Evolutionary conservation across 2,797 vertebrate species (phyloP).

Genomic region (Microctenopoma stevenorrisi): DNA sequence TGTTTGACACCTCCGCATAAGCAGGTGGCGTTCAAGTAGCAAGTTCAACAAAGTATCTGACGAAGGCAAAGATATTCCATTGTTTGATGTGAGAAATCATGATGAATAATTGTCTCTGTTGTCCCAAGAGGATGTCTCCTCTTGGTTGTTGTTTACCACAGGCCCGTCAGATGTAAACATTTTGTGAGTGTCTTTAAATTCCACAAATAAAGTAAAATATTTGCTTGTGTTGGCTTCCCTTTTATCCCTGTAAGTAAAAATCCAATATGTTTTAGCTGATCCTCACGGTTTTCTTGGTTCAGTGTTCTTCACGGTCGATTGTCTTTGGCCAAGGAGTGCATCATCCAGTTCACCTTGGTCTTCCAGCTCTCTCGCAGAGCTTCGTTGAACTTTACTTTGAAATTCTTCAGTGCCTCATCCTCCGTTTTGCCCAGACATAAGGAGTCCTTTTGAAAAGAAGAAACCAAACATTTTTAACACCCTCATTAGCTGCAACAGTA

Average conservation of each 20-base stretch:
- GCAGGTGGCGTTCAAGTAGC: slow-evolving; percentile 55
- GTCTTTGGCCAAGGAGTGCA: slow-evolving; percentile 97
- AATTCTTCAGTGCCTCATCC: slow-evolving; percentile 96
- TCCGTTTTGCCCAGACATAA: slow-evolving; percentile 94
- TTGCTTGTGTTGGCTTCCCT: slow-evolving; percentile 45
- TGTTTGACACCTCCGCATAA: slow-evolving; percentile 26
- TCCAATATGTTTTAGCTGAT: slow-evolving; percentile 30
- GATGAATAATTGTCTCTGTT: slow-evolving; percentile 14
- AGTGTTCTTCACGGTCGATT: slow-evolving; percentile 86
- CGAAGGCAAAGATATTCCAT: slow-evolving; percentile 22
- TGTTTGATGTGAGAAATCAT: slow-evolving; percentile 22
- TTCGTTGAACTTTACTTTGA: slow-evolving; percentile 98
- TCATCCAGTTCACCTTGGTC: slow-evolving; percentile 99
- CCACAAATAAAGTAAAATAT: slow-evolving; percentile 44
- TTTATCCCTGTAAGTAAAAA: slow-evolving; percentile 61
- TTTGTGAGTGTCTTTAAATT: slow-evolving; percentile 54
- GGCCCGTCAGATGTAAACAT: slow-evolving; percentile 73
- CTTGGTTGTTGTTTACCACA: slow-evolving; percentile 36
- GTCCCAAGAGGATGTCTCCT: slow-evolving; percentile 41
- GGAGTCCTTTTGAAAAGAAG: slow-evolving; percentile 87
- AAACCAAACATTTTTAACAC: slow-evolving; percentile 6
- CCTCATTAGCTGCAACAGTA: background rate
- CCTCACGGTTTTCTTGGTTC: slow-evolving; percentile 22
- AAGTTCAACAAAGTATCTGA: slow-evolving; percentile 17
- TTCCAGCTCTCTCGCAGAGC: slow-evolving; percentile 99